These are phyloP conservation scores for Spheniscus mendiculus DNA, from an alignment of 2,113 vertebrate species.

Conservation along the genomic window DNA sequence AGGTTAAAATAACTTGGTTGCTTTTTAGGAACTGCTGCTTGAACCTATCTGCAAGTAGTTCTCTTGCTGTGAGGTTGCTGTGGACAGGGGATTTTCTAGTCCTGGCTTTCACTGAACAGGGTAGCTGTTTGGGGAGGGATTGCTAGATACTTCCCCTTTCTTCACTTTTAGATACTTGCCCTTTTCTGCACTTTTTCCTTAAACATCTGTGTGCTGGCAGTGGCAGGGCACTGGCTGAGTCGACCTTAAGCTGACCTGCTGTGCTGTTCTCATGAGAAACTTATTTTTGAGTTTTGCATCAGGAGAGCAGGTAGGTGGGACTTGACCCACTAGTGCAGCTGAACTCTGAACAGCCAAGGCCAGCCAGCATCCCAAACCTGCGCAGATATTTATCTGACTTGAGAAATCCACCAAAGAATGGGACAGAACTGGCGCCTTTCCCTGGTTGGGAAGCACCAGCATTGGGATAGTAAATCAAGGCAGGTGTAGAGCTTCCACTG, in stretches of 20 bases:
- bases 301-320: neutral
- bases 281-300: neutral
- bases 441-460: neutral
- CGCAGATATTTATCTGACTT: neutral
- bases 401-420: neutral
- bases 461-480: neutral
- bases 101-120: neutral
- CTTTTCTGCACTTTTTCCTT: neutral
- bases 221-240: neutral
- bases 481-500: neutral
- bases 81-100: neutral
- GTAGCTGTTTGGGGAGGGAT: neutral
- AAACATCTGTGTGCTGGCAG: constrained; percentile 4
- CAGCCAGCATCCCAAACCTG: neutral
- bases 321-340: neutral
- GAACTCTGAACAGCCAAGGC: neutral
- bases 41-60: neutral
- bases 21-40: neutral
- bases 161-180: neutral
- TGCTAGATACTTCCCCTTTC: neutral
- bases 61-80: neutral
- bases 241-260: neutral
- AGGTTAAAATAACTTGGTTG: constrained; percentile 57
- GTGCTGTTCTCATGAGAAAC: neutral
- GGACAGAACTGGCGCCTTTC: neutral